Evolutionary conservation across 1,140 invertebrate species (phyloP), one percentile per base, ranked within the genome.

Genomic region (Heliconius himera): DNA sequence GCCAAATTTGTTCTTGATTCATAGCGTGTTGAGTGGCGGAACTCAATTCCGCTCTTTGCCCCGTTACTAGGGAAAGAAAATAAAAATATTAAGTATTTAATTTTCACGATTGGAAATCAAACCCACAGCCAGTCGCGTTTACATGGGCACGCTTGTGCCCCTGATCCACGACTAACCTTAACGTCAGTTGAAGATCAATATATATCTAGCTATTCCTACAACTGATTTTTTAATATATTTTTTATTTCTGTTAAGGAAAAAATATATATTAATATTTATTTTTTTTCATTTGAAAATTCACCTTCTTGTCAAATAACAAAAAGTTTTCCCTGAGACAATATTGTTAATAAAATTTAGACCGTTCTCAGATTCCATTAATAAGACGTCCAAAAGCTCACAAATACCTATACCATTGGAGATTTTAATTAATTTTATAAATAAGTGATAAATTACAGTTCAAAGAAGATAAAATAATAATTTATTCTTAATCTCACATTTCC

Each of bases 401-500:
- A 66, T 75, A 41, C 49, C 73, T 11, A 26, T 36, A 36, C 29
- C 73, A 38, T 75, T 75, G 74, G 41, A 75, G n/a, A 33, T 75
- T 66, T 36, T 22, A 66, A 75, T 75, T 75, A 66, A 74, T 66
- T 56, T 26, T 66, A 66, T 75, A 75, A 66, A 54, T 75, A 36
- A 75, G 18, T 74, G 73, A 56, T 75, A 38, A 66, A 75, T 66
- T 66, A 66, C 11, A 66, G 22, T 66, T 66, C 60, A 66, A 66
- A 66, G 60, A 29, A 66, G 22, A 29, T 29, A 66, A 66, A 66
- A 66, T 66, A 66, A 66, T 66, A 29, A 29, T 66, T 66, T 66
- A 22, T 66, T 66, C 60, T 16, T 16, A 66, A 66, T 66, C 60
- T 66, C 60, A 13, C n/a, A 66, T 29, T 66, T 66, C 60, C 60